Base-by-base conservation (phyloP, 2,113 vertebrate species). In the Epinephelus cyanopodus region DNA sequence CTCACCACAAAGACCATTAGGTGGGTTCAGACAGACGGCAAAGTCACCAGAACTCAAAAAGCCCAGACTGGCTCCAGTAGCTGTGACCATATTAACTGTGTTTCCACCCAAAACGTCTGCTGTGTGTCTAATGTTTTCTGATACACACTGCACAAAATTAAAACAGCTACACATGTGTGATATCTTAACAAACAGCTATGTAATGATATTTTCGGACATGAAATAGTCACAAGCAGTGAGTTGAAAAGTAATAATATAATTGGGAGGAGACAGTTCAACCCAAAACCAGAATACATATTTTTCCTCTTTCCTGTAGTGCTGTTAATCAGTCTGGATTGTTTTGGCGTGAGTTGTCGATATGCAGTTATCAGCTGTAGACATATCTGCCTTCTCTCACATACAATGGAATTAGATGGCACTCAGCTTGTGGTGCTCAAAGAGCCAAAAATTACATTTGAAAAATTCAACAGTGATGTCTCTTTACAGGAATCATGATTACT, bases 1-100 rank as follows among this genome's bases (percentile, higher is more conserved):
- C 91, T 89, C 87, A 82, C 53, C 69, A 81, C 67, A 54, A 78
- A 80, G 66, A 66, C 82, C 72, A 87, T 90, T 89, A 90, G 87
- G 73, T 91, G 74, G 81, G 82, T 71, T 73, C 66, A 77, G 82
- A 86, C 68, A 57, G 74, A 54, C 10, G 15, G 57, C 1, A 81
- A 69, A 60, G 79, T 77, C 62, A 73, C 79, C 68, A 79, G 67
- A 63, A 52, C 67, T 64, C 42, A 58, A 33, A 79, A 54, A 71
- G 37, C 15, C 0, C 10, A 60, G 61, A 33, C 33, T n/a, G 45
- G 75, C 63, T 82, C 50, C 9, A 45, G 50, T 27, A 37, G 23
- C 42, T 15, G 56, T n/a, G 29, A 63, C 27, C 14, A 25, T 19
- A 42, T 29, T 53, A 39, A 39, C 37, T 27, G 39, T 37, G 33